Evolutionary conservation across 30 jellyfish, hydroid and myxozoan genomes (phyloP).

Genomic region (Haliclystus octoradiatus): DNA sequence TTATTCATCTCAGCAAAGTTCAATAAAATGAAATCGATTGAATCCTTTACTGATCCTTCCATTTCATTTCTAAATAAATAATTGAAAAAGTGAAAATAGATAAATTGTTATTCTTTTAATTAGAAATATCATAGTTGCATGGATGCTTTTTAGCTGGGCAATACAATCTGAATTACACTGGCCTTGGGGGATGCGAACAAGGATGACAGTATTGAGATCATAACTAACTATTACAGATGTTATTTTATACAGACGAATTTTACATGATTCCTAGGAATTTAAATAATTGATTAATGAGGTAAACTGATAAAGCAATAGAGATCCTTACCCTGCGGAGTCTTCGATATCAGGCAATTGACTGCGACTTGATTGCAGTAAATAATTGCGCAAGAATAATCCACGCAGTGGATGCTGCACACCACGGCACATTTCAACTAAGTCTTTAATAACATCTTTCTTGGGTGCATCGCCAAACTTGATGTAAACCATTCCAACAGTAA

Average conservation of each 20-base stretch:
- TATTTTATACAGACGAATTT: no score
- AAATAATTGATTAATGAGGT: no score
- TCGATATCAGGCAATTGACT: slow-evolving; percentile 87
- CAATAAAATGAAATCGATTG: slow-evolving; percentile 74
- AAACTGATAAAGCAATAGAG: no score
- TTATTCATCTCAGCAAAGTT: slow-evolving; percentile 98
- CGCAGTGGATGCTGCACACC: slow-evolving; percentile 97
- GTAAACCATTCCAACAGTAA: slow-evolving; percentile 93
- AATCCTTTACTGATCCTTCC: slow-evolving; percentile 84
- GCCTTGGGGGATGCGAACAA: no score
- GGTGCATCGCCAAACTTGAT: slow-evolving; percentile 95
- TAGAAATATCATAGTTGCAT: no score
- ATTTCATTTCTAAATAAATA: slow-evolving; percentile 21
- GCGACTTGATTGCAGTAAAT: slow-evolving; percentile 82
- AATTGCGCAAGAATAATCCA: slow-evolving; percentile 81
- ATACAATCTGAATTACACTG: no score
- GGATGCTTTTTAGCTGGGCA: no score
- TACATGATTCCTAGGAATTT: no score
- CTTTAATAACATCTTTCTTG: slow-evolving; percentile 83
- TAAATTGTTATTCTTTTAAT: no score
- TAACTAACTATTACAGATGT: no score
- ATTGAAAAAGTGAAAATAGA: neutral
- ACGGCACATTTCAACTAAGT: slow-evolving; percentile 96
- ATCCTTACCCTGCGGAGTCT: slow-evolving; percentile 28
- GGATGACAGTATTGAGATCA: no score